phyloP scores from a whole-genome alignment of 2,113 vertebrate species.

The Clarias gariepinus region DNA sequence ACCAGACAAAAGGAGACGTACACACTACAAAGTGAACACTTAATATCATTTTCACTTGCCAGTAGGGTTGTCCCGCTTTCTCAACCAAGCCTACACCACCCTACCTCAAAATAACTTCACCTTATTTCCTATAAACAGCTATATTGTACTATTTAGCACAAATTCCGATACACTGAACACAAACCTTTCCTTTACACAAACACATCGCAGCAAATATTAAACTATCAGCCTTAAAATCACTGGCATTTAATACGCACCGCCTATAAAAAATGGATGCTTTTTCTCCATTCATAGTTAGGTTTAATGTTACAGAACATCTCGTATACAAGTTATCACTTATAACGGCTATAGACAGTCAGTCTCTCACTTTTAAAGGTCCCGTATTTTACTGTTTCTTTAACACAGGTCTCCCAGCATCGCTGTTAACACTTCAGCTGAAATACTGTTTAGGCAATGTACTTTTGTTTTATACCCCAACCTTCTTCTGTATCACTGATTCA shows the following conservation, averaged over 20 bases:
- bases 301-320: neutral
- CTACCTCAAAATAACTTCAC: neutral
- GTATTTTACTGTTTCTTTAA: too few relatives aligned
- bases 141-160: neutral
- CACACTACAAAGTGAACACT: neutral
- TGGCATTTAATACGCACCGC: neutral
- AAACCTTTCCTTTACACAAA: neutral
- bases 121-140: neutral
- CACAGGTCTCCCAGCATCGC: too few relatives aligned
- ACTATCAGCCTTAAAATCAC: neutral
- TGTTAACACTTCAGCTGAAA: too few relatives aligned
- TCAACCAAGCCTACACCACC: neutral
- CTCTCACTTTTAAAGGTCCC: neutral
- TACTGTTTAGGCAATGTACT: too few relatives aligned
- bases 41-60: neutral
- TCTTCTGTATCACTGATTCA: too few relatives aligned
- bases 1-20: slow-evolving; percentile 3
- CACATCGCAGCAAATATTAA: neutral
- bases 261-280: neutral
- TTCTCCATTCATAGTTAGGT: neutral
- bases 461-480: too few relatives aligned
- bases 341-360: neutral
- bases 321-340: neutral
- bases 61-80: neutral
- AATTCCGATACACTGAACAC: neutral